phyloP scores from a whole-genome alignment of 2,888 invertebrate species.

The Drosophila pullipes region DNA sequence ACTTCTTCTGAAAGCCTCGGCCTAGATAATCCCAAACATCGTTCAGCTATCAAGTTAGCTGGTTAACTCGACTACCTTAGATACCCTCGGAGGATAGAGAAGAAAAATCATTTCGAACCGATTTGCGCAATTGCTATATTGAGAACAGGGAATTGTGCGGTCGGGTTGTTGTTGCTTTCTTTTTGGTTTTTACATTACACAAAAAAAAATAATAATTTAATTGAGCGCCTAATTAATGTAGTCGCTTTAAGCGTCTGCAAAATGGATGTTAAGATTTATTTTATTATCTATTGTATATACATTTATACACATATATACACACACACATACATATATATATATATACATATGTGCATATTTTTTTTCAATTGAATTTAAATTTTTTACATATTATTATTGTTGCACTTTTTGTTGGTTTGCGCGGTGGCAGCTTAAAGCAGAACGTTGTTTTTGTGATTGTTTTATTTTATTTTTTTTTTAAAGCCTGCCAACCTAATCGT shows the following conservation, averaged over 20 bases:
- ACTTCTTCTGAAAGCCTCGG: neutral
- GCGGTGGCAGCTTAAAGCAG: constrained; percentile 42
- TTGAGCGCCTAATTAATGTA: constrained; percentile 50
- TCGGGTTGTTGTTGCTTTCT: constrained; percentile 13
- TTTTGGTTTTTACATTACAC: constrained; percentile 6
- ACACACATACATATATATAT: neutral
- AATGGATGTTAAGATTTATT: constrained; percentile 41
- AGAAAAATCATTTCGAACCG: too few relatives aligned
- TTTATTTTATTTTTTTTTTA: constrained; percentile 13
- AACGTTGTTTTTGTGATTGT: constrained; percentile 23
- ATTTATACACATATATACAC: neutral
- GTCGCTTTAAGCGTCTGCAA: constrained; percentile 36
- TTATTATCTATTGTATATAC: constrained; percentile 42
- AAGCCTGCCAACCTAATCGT: constrained; percentile 60
- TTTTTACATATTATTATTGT: constrained; percentile 47
- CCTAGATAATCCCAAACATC: neutral
- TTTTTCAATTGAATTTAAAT: constrained; percentile 32
- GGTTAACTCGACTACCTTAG: neutral
- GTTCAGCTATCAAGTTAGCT: neutral
- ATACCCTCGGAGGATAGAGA: neutral
- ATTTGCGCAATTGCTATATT: neutral
- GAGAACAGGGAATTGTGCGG: constrained; percentile 2
- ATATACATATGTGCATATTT: neutral
- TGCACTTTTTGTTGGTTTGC: constrained; percentile 19
- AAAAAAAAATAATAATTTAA: constrained; percentile 26